Percentiles rank a stretch among this genome's conserved stretches.
These are phyloP conservation scores for Dolichopus griseipennis DNA, from an alignment of 2,888 invertebrate genomes.

Conservation along the genomic window DNA sequence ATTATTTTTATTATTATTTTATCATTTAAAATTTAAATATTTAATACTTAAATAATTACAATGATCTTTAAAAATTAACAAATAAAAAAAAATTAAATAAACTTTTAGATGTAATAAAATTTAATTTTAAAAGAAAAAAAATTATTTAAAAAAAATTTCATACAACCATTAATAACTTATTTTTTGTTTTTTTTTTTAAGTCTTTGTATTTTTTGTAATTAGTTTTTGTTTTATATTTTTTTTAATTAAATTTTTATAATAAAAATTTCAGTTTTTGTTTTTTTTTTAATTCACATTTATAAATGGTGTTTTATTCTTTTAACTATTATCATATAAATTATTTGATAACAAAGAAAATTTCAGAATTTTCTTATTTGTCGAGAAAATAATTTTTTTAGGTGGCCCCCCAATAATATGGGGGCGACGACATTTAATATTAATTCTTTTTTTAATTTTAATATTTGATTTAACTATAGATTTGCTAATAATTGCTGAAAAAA, in stretches of 20 bases:
- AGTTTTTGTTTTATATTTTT: constrained; percentile 15
- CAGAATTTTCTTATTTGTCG: constrained; percentile 1
- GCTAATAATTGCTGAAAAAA: constrained; percentile 19
- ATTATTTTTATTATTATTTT: constrained; percentile 8
- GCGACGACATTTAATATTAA: constrained; percentile 3
- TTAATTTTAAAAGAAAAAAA: not conserved
- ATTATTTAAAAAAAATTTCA: not conserved
- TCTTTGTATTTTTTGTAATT: constrained; percentile 14
- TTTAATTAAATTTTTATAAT: constrained; percentile 10
- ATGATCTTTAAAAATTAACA: too few species aligned
- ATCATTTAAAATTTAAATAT: too few species aligned
- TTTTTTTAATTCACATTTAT: constrained; percentile 6
- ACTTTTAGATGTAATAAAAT: not conserved
- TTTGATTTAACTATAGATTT: constrained; percentile 3
- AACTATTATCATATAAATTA: constrained; percentile 5
- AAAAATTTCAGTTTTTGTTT: constrained; percentile 9
- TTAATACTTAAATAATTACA: too few species aligned
- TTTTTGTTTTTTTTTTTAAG: not conserved
- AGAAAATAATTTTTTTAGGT: not conserved
- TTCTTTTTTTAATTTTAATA: constrained; percentile 10
- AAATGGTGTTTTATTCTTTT: constrained; percentile 10
- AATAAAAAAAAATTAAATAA: not conserved
- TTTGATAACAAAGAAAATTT: not conserved
- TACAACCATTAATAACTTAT: not conserved
- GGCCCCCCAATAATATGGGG: constrained; percentile 6